These are phyloP conservation scores for Mylabris sibirica DNA, from an alignment of 2,888 invertebrate species.

Conservation along the genomic window DNA sequence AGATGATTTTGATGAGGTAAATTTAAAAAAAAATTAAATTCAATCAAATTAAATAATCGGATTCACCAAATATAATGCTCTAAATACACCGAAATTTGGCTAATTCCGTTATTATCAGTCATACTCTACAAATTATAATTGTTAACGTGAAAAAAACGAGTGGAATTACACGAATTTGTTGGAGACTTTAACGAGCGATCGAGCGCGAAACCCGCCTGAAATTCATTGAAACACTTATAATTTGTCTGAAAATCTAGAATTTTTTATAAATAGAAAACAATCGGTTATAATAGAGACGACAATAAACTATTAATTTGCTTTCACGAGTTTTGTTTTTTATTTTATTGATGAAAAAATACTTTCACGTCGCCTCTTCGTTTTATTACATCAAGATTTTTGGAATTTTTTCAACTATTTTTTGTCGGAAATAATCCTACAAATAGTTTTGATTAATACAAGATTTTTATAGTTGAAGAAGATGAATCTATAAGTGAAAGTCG, in stretches of 20 bases:
- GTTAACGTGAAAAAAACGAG: neutral
- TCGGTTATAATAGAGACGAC: slow-evolving; percentile 13
- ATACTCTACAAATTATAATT: neutral
- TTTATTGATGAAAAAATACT: slow-evolving; percentile 23
- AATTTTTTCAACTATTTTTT: neutral
- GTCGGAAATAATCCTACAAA: too few relatives aligned
- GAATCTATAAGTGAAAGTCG: slow-evolving; percentile 27
- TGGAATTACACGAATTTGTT: neutral
- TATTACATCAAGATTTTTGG: neutral
- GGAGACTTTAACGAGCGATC: slow-evolving; percentile 13
- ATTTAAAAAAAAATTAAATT: too few relatives aligned
- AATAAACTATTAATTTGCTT: slow-evolving; percentile 31
- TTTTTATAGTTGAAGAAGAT: neutral
- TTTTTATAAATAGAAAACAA: too few relatives aligned
- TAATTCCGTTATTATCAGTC: neutral
- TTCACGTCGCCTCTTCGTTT: slow-evolving; percentile 17
- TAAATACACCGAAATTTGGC: neutral
- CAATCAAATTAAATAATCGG: too few relatives aligned
- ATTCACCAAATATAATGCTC: neutral
- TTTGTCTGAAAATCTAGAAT: too few relatives aligned
- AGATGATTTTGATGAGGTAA: neutral
- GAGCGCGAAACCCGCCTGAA: neutral
- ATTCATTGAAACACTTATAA: slow-evolving; percentile 6
- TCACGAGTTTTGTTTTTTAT: slow-evolving; percentile 23
- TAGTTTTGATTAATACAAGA: too few relatives aligned